A percentile compares a stretch with the other conserved stretches of the same genome.
Evolutionary conservation across 1,140 invertebrate genomes (phyloP).

Genomic region (Pseudoatta argentina): DNA sequence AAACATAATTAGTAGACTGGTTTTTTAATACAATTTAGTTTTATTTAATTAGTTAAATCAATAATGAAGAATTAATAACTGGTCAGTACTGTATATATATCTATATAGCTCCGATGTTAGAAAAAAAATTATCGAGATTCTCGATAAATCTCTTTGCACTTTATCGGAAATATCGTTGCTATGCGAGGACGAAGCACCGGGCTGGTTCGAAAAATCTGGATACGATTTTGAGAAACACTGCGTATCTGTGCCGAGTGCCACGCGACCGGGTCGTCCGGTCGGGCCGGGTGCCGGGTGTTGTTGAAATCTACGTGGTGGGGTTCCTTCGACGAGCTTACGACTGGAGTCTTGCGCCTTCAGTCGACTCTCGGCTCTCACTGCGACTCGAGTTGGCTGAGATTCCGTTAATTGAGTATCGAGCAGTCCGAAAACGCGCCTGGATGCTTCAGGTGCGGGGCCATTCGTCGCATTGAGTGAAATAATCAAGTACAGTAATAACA

Average conservation of each 20-base stretch:
- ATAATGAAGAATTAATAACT: too few species aligned
- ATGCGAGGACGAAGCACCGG: neutral
- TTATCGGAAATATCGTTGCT: neutral
- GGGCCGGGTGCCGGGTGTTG: slow-evolving; percentile 82
- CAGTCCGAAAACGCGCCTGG: slow-evolving; percentile 41
- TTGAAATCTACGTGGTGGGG: slow-evolving; percentile 84
- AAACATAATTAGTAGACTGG: neutral
- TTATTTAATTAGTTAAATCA: neutral
- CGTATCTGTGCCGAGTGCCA: slow-evolving; percentile 82
- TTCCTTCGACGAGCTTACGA: slow-evolving; percentile 81
- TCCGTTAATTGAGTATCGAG: slow-evolving; percentile 74
- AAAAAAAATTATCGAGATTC: neutral
- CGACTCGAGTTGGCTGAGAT: slow-evolving; percentile 76
- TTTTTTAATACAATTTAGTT: neutral
- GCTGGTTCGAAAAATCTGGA: neutral
- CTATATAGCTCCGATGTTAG: neutral
- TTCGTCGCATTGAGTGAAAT: neutral
- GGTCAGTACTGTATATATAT: too few species aligned
- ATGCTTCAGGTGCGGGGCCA: slow-evolving; percentile 56
- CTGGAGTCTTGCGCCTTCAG: slow-evolving; percentile 81
- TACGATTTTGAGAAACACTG: slow-evolving; percentile 82
- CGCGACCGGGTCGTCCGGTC: slow-evolving; percentile 82
- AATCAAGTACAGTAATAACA: neutral
- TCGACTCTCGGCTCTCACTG: slow-evolving; percentile 84
- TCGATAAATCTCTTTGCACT: neutral